These are phyloP conservation scores for Periophthalmus modestus DNA, from an alignment of 2,113 vertebrate species.

Conservation along the genomic window DNA sequence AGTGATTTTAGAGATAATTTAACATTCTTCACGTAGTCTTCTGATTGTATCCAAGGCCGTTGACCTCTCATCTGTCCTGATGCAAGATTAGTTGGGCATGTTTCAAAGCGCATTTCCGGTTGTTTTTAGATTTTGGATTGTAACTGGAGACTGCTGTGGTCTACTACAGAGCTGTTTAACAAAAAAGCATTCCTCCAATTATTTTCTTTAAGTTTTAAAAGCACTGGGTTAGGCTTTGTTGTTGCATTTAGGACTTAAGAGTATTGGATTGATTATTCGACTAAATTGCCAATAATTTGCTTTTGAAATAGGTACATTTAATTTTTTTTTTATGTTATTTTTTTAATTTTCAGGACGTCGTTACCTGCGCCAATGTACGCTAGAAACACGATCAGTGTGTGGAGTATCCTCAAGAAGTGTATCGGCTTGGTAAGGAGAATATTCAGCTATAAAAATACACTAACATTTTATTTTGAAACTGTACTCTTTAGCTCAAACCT, in stretches of 20 bases:
- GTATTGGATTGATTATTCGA: neutral
- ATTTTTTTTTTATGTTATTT: neutral
- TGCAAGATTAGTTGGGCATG: neutral
- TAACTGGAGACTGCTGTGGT: too few species aligned
- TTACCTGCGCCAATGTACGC: constrained; percentile 93
- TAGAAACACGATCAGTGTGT: constrained; percentile 90
- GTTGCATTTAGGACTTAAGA: neutral
- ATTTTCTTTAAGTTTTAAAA: neutral
- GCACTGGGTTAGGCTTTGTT: neutral
- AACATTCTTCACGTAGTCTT: neutral
- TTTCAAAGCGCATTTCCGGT: neutral
- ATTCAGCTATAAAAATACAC: neutral
- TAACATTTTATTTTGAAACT: too few species aligned
- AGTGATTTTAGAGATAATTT: neutral
- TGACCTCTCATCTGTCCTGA: neutral
- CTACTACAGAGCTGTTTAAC: too few species aligned
- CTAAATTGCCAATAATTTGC: neutral
- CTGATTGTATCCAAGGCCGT: neutral
- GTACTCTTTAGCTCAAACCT: too few species aligned
- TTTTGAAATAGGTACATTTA: too few species aligned
- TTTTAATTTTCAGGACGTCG: constrained; percentile 75
- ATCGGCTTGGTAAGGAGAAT: constrained; percentile 90
- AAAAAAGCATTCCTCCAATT: too few species aligned
- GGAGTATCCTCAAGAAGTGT: constrained; percentile 96
- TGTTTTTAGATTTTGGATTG: neutral